Percentiles rank a stretch among this genome's conserved stretches.
Evolutionary conservation across 2,888 invertebrate genomes (phyloP).

Genomic region (Rutpela maculata): DNA sequence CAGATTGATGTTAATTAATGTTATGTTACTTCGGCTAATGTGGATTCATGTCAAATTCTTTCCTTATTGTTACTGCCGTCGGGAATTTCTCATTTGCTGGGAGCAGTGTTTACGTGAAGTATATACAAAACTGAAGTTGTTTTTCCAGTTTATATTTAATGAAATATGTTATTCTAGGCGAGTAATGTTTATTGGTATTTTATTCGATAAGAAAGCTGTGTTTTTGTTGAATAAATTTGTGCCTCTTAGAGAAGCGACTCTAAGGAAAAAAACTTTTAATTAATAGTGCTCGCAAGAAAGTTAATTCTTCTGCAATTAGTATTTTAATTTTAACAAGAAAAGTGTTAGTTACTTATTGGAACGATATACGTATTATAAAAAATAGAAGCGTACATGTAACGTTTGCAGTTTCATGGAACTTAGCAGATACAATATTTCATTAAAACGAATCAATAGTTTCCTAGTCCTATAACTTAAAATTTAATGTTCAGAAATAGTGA

Average conservation of each 20-base stretch:
- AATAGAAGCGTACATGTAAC: too few relatives aligned
- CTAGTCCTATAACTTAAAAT: too few relatives aligned
- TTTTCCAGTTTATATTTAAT: slow-evolving; percentile 26
- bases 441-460: too few relatives aligned
- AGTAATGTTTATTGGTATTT: slow-evolving; percentile 23
- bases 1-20: slow-evolving; percentile 57
- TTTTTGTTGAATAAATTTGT: slow-evolving; percentile 20
- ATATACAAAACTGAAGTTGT: slow-evolving; percentile 28
- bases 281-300: not conserved
- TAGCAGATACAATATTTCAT: too few relatives aligned
- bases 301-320: slow-evolving; percentile 45
- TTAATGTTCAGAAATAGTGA: too few relatives aligned
- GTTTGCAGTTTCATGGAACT: too few relatives aligned
- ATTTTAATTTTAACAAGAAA: slow-evolving; percentile 43
- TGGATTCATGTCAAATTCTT: slow-evolving; percentile 51
- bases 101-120: slow-evolving; percentile 32
- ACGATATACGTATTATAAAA: not conserved
- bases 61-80: slow-evolving; percentile 53
- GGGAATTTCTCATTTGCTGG: slow-evolving; percentile 44
- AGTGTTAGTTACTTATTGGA: not conserved
- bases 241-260: not conserved
- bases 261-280: slow-evolving; percentile 8
- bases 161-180: slow-evolving; percentile 11
- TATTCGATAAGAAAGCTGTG: slow-evolving; percentile 11
- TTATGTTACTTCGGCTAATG: slow-evolving; percentile 49